Evolutionary conservation across 1,140 invertebrate species (phyloP).

Genomic region (Teleogryllus occipitalis): DNA sequence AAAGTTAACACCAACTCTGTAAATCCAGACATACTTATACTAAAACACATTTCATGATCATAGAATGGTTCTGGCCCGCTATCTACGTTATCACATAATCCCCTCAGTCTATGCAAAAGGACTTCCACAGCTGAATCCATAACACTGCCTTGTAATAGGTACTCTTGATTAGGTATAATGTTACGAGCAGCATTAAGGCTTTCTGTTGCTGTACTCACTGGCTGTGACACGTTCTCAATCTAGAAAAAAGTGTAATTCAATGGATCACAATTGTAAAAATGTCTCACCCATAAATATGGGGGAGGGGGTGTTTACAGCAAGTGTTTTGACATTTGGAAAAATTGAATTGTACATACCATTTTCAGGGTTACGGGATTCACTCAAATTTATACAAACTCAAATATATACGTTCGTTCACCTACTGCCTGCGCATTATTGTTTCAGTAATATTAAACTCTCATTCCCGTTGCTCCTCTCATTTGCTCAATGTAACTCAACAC

Average conservation of each 20-base stretch:
- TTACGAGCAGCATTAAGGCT: slow-evolving; percentile 67
- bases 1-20: neutral
- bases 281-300: no score
- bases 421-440: no score
- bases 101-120: slow-evolving; percentile 80
- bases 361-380: no score
- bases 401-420: no score
- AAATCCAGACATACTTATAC: slow-evolving; percentile 43
- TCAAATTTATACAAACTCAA: no score
- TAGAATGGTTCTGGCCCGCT: slow-evolving; percentile 82
- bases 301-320: no score
- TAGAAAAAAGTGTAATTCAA: neutral
- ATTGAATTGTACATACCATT: no score
- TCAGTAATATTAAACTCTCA: no score
- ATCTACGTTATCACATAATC: slow-evolving; percentile 91
- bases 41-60: slow-evolving; percentile 83
- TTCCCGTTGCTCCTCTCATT: no score
- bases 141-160: slow-evolving; percentile 84
- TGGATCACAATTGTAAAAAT: no score
- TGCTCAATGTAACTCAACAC: no score
- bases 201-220: slow-evolving; percentile 63
- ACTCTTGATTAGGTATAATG: slow-evolving; percentile 84
- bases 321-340: no score
- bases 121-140: slow-evolving; percentile 86
- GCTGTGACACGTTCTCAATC: slow-evolving; percentile 24